Base-by-base conservation (phyloP, 2,797 vertebrate genomes). In the Amphiprion clarkii region DNA sequence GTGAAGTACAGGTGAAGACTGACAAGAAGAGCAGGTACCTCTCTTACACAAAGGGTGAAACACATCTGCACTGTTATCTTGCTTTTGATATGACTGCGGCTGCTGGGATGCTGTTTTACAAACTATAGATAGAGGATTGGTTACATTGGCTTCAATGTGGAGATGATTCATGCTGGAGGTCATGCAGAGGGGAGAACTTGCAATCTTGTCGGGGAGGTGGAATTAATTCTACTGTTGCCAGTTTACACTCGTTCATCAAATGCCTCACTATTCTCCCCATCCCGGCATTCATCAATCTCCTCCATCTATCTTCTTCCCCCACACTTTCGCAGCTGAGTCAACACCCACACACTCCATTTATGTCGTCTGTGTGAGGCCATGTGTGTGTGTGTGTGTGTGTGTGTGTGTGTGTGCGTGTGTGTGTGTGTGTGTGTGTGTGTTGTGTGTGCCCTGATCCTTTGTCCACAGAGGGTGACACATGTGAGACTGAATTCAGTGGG, bases 211-310 rank as follows among this genome's bases (percentile, higher is more conserved):
- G 8, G 44, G 80, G 88, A 90, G 89, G 88, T 93, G 90, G 92
- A 94, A 95, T 95, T 92, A 92, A 95, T 94, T 92, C 90, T 85
- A 84, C 91, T 85, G 88, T 92, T 93, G 92, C 92, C 91, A 92
- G 86, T 94, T 94, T 93, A 86, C 90, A 91, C 93, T 94, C 93
- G 80, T 94, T 94, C 93, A 94, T 95, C 94, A 95, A 91, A 92
- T 90, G 90, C 87, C 90, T 94, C 87, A 92, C 93, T 86, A 86
- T 94, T 92, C 89, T 90, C 88, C 78, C 78, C 74, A 81, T 91
- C 89, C 90, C 76, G 36, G 49, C 60, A 21, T 89, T 93, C 93
- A 94, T 95, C 91, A 93, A 91, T 93, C 90, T 91, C 85, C 85
- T 69, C 73, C 86, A 89, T 93, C 92, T 86, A 86, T 84, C 88